Conservation (phyloP, 1,140 invertebrate genomes). For the Drosophila sp. region DNA sequence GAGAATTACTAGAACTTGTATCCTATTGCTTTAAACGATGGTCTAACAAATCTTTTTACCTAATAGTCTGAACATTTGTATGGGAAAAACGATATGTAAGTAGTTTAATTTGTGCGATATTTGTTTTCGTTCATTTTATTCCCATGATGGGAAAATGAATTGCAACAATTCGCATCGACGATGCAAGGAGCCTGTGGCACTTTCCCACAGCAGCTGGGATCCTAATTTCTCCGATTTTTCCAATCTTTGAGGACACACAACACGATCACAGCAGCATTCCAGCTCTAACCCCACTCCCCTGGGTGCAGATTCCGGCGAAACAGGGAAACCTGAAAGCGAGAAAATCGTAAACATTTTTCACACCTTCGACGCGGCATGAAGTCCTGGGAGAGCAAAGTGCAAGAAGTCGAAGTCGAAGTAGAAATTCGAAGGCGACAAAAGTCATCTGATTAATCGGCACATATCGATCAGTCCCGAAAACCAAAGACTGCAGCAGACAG, state of each 20-base stretch:
- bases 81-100: no score
- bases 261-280: conserved; percentile 41
- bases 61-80: no score
- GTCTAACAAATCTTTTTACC: no score
- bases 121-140: background rate
- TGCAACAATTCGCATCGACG: background rate
- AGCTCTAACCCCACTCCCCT: conserved; percentile 38
- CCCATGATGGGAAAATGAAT: background rate
- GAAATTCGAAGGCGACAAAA: conserved; percentile 49
- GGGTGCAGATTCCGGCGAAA: conserved; percentile 66
- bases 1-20: no score
- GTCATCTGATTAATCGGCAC: conserved; percentile 74
- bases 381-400: conserved; percentile 31
- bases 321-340: conserved; percentile 9
- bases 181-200: background rate
- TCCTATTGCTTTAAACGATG: no score
- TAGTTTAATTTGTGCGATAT: no score
- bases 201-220: conserved; percentile 69
- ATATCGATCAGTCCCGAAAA: conserved; percentile 66
- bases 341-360: conserved; percentile 72
- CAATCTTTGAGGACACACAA: conserved; percentile 61
- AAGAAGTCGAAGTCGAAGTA: background rate
- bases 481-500: conserved; percentile 57
- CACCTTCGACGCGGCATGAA: conserved; percentile 64
- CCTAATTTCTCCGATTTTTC: conserved; percentile 4